Conservation (phyloP, 2,888 invertebrate genomes). For the Amorpha juglandis region DNA sequence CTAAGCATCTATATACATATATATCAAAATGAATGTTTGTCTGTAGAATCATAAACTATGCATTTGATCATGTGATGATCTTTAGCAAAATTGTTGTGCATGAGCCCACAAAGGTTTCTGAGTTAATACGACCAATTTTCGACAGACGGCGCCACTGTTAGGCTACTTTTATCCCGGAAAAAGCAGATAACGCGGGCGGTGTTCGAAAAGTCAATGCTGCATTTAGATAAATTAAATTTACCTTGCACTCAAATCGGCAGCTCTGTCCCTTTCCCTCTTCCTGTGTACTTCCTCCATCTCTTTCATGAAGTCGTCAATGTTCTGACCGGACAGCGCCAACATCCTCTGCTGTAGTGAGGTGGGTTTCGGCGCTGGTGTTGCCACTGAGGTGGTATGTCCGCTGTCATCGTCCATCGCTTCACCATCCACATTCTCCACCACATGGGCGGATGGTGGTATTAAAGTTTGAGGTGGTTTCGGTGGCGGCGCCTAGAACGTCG, state of each 20-base stretch:
- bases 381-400: conserved; percentile 70
- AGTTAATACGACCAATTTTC: no score
- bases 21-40: no score
- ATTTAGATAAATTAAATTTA: conserved; percentile 36
- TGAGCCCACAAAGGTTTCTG: no score
- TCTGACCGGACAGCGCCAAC: conserved; percentile 95
- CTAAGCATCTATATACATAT: no score
- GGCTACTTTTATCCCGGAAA: no score
- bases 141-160: no score
- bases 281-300: conserved; percentile 95
- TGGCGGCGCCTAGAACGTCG: conserved; percentile 32
- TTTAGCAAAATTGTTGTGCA: no score
- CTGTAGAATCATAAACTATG: no score
- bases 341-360: conserved; percentile 93
- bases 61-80: no score
- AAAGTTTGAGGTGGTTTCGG: conserved; percentile 26
- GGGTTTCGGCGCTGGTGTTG: conserved; percentile 89
- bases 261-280: conserved; percentile 88
- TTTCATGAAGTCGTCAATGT: conserved; percentile 96
- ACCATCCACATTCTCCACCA: conserved; percentile 55
- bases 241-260: conserved; percentile 85
- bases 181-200: no score
- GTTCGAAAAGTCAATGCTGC: no score
- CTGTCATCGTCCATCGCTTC: conserved; percentile 58
- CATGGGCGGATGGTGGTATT: background rate